These are phyloP conservation scores for Diploptera punctata DNA, from an alignment of 2,888 invertebrate species.

Conservation along the genomic window DNA sequence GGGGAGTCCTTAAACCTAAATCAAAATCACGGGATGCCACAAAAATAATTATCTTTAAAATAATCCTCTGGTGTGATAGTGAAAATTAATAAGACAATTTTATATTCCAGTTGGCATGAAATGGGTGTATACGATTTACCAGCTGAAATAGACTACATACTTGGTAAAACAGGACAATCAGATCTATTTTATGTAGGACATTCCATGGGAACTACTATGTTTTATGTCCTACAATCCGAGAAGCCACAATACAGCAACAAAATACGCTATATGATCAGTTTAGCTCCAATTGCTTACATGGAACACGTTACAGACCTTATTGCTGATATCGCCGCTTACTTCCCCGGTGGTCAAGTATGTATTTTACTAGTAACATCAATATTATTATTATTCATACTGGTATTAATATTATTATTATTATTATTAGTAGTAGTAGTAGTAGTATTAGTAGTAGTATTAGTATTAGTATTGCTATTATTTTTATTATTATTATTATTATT, in stretches of 20 bases:
- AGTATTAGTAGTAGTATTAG: not conserved
- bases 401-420: not conserved
- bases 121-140: not conserved
- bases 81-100: too few species aligned
- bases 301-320: not conserved
- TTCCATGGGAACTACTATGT: conserved; percentile 12
- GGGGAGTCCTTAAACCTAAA: too few species aligned
- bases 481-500: too few species aligned
- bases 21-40: too few species aligned
- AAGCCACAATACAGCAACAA: not conserved
- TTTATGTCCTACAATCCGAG: not conserved
- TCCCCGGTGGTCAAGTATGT: not conserved
- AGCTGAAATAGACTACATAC: not conserved
- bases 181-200: not conserved
- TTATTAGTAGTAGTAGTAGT: not conserved
- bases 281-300: conserved; percentile 4
- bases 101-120: not conserved
- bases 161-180: not conserved
- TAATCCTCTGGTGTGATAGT: too few species aligned
- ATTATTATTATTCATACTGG: not conserved
- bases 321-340: not conserved
- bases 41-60: too few species aligned
- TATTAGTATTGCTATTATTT: too few species aligned
- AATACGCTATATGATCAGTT: not conserved
- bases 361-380: not conserved